Evolutionary conservation across 30 jellyfish, hydroid and myxozoan genomes (phyloP).

Genomic region (Nemopilema nomurai): DNA sequence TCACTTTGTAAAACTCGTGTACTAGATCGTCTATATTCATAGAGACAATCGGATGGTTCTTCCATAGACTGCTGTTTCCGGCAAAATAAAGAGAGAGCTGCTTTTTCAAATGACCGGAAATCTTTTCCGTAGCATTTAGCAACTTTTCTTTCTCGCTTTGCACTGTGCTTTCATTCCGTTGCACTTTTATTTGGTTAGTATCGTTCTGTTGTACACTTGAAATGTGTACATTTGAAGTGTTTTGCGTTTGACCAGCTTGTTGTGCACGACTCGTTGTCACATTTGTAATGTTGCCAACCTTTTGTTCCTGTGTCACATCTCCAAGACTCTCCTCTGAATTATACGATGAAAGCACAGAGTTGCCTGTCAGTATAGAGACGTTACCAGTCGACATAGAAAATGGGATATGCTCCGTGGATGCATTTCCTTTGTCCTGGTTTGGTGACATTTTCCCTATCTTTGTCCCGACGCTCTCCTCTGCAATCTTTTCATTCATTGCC

Average conservation of each 20-base stretch:
- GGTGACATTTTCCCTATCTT: slow-evolving; percentile 15
- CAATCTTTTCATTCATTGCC: slow-evolving; percentile 15
- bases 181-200: not conserved
- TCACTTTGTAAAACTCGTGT: slow-evolving; percentile 45
- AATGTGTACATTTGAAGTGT: not conserved
- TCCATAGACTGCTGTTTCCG: slow-evolving; percentile 69
- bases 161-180: not conserved
- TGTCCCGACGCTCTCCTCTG: slow-evolving; percentile 16
- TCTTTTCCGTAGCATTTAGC: not conserved
- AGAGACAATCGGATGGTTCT: slow-evolving; percentile 56
- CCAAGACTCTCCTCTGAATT: slow-evolving; percentile 55
- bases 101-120: not conserved
- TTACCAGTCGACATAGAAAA: not conserved
- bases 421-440: not conserved
- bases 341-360: not conserved
- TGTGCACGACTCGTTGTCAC: not conserved
- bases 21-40: slow-evolving; percentile 64
- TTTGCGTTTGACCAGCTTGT: not conserved
- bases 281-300: not conserved
- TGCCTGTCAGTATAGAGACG: not conserved
- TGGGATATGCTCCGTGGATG: slow-evolving; percentile 3
- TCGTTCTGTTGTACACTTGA: not conserved
- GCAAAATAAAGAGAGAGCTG: slow-evolving; percentile 37
- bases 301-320: not conserved
- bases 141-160: not conserved